Evolutionary conservation across 1,140 invertebrate genomes (phyloP).

Genomic region (Drosophila simulans): DNA sequence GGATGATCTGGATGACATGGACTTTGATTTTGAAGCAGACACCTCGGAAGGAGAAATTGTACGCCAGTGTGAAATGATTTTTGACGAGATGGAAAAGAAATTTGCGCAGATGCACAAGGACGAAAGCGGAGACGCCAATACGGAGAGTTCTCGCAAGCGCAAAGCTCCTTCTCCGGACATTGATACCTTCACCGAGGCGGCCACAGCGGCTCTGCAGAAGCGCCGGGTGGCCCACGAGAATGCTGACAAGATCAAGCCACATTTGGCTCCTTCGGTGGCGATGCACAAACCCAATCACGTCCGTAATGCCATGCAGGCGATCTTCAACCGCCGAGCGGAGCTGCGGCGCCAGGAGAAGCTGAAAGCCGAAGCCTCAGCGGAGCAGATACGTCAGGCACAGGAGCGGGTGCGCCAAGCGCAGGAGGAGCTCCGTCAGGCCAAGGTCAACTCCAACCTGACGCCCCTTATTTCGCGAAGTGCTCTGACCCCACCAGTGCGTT

Average conservation of each 20-base stretch:
- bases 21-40: slow-evolving; percentile 45
- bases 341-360: slow-evolving; percentile 65
- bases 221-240: slow-evolving; percentile 85
- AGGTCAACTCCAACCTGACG: slow-evolving; percentile 60
- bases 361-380: slow-evolving; percentile 59
- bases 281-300: slow-evolving; percentile 72
- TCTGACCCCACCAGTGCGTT: slow-evolving; percentile 59
- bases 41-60: slow-evolving; percentile 87
- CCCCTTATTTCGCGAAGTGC: slow-evolving; percentile 70
- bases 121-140: slow-evolving; percentile 1
- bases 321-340: slow-evolving; percentile 70
- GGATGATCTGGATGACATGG: slow-evolving; percentile 35
- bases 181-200: slow-evolving; percentile 58
- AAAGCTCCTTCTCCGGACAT: slow-evolving; percentile 70
- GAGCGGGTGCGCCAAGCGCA: slow-evolving; percentile 70
- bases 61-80: slow-evolving; percentile 91
- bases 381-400: slow-evolving; percentile 64
- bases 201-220: slow-evolving; percentile 68
- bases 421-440: slow-evolving; percentile 59
- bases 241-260: slow-evolving; percentile 60
- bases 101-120: slow-evolving; percentile 66
- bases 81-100: slow-evolving; percentile 86
- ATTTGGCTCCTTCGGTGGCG: not conserved
- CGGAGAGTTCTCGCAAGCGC: slow-evolving; percentile 50
- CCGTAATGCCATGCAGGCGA: slow-evolving; percentile 79